Evolutionary conservation across 2,888 invertebrate genomes (phyloP).

Genomic region (Drosophila lacicola): DNA sequence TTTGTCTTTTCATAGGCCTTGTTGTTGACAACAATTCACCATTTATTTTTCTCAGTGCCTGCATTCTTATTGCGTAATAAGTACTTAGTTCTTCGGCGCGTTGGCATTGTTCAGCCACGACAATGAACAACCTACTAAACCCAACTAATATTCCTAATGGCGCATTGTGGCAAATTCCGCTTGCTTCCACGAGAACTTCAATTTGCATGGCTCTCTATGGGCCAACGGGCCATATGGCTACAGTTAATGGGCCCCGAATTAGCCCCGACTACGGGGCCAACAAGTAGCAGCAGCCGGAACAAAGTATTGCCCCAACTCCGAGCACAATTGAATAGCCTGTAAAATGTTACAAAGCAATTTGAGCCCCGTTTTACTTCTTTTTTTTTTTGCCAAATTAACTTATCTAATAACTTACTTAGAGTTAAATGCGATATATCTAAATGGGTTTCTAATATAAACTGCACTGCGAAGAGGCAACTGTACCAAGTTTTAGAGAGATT

Average conservation of each 20-base stretch:
- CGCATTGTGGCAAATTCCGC: conserved; percentile 47
- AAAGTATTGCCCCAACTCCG: conserved; percentile 19
- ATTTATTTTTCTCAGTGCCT: conserved; percentile 32
- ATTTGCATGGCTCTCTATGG: conserved; percentile 41
- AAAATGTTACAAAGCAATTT: conserved; percentile 9
- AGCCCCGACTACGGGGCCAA: conserved; percentile 6
- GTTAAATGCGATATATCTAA: not conserved
- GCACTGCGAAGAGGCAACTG: conserved; percentile 7
- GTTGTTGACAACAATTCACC: too few species aligned
- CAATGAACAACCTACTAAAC: conserved; percentile 41
- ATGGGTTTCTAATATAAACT: not conserved
- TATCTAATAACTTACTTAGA: conserved; percentile 15
- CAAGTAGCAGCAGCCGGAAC: conserved; percentile 35
- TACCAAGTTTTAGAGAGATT: not conserved
- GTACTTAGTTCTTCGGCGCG: conserved; percentile 28
- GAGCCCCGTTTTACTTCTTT: not conserved
- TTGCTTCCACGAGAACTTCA: conserved; percentile 49
- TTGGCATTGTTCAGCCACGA: conserved; percentile 44
- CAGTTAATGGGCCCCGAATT: conserved; percentile 38
- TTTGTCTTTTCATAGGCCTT: too few species aligned
- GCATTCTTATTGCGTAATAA: conserved; percentile 41
- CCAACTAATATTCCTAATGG: conserved; percentile 51
- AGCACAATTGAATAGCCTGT: conserved; percentile 3
- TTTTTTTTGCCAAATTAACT: not conserved
- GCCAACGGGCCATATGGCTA: conserved; percentile 42